Conservation (phyloP, 2,113 vertebrate species). For the Corythornis cristatus region DNA sequence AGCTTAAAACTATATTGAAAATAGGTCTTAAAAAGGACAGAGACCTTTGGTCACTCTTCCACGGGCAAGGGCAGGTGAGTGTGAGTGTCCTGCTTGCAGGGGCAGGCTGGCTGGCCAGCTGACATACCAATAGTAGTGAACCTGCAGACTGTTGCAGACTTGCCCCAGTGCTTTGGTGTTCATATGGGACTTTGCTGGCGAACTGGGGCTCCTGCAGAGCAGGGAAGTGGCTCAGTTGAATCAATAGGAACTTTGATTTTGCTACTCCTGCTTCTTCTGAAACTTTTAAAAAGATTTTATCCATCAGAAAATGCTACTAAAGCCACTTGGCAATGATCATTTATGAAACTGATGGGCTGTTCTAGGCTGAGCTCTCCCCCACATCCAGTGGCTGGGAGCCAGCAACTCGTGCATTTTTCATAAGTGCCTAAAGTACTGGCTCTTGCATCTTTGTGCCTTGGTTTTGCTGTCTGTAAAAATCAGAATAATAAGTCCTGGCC, state of each 20-base stretch:
- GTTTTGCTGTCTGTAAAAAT: conserved; percentile 12
- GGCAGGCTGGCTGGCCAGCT: background rate
- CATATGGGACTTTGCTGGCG: background rate
- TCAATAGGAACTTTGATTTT: background rate
- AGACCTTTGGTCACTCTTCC: rapidly evolving
- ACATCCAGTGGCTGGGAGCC: background rate
- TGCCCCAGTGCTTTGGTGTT: background rate
- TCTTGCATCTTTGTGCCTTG: background rate
- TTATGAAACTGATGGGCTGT: background rate
- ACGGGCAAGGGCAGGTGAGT: background rate
- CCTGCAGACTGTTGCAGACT: background rate
- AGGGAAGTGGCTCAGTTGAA: background rate
- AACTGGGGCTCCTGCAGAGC: background rate
- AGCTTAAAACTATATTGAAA: background rate
- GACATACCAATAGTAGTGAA: background rate
- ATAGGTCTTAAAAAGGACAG: background rate
- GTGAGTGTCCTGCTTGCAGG: background rate
- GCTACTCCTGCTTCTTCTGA: background rate
- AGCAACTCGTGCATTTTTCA: background rate
- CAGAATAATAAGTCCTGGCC: background rate
- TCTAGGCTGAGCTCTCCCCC: background rate
- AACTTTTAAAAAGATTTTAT: background rate
- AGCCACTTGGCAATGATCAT: background rate
- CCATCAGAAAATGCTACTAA: background rate
- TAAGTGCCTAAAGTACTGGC: background rate